phyloP scores from a whole-genome alignment of 2,797 vertebrate species.

The Cheirogaleus major region DNA sequence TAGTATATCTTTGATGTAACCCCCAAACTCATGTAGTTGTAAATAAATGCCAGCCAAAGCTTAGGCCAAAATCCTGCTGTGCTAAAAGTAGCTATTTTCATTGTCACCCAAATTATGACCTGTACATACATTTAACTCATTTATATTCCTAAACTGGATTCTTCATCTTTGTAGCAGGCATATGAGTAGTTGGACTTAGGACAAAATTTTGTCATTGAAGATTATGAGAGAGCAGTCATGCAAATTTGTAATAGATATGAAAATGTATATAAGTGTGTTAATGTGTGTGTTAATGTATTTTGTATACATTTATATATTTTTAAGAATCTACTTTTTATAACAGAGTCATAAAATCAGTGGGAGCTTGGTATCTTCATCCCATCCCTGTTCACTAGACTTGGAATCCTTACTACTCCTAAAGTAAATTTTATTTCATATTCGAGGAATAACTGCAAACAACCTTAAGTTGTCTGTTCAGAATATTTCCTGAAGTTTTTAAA shows the following conservation, averaged over 20 bases:
- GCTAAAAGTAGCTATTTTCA: not conserved
- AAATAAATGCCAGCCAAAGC: not conserved
- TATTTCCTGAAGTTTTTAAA: constrained; percentile 34
- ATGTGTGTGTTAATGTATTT: not conserved
- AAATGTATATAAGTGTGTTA: not conserved
- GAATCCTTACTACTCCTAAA: not conserved
- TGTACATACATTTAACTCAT: not conserved
- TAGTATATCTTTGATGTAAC: not conserved
- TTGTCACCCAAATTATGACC: not conserved
- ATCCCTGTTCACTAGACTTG: not conserved
- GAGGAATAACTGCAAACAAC: not conserved
- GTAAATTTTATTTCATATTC: constrained; percentile 11
- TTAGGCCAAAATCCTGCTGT: not conserved
- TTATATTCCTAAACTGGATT: not conserved
- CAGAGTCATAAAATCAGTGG: not conserved
- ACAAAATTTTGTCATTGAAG: not conserved
- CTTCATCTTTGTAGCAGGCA: constrained; percentile 18
- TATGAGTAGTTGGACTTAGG: not conserved
- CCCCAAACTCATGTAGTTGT: not conserved
- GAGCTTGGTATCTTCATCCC: not conserved
- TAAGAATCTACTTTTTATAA: constrained; percentile 19
- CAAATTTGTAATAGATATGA: constrained; percentile 9
- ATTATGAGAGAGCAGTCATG: not conserved
- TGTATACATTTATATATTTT: constrained; percentile 9
- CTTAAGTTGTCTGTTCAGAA: constrained; percentile 27